Percentiles rank a stretch among this genome's conserved stretches.
Evolutionary conservation across 2,113 vertebrate genomes (phyloP).

Genomic region (Sylvilagus bachmani): DNA sequence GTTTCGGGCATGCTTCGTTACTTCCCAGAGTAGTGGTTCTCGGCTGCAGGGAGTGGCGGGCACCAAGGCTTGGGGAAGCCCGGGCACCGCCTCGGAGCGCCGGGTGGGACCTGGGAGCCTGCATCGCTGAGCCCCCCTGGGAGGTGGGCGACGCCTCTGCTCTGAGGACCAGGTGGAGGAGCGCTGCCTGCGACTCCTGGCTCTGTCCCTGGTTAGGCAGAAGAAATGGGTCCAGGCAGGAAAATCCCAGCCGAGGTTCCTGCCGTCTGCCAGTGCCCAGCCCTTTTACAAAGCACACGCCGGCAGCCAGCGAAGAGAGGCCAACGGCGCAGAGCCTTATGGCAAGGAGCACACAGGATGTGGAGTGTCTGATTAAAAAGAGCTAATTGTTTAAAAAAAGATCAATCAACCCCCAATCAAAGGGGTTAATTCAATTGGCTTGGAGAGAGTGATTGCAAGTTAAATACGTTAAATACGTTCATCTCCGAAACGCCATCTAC

Average conservation of each 20-base stretch:
- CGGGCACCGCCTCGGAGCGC: not conserved
- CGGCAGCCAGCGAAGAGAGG: not conserved
- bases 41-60: conserved; percentile 1
- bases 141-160: too few species aligned
- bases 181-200: too few species aligned
- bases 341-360: not conserved
- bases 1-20: not conserved
- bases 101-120: not conserved
- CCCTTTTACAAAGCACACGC: not conserved
- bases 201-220: not conserved
- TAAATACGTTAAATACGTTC: conserved; percentile 33
- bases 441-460: conserved; percentile 55
- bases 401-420: conserved; percentile 3
- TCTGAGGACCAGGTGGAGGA: too few species aligned
- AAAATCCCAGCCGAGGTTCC: not conserved
- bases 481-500: conserved; percentile 43
- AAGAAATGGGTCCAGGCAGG: not conserved
- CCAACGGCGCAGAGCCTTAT: conserved; percentile 22
- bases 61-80: too few species aligned
- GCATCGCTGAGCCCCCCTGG: not conserved
- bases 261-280: not conserved
- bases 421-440: conserved; percentile 51
- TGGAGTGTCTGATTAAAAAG: conserved; percentile 52
- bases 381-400: conserved; percentile 50
- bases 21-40: conserved; percentile 39